These are phyloP conservation scores for Acipenser transmontanus DNA, from an alignment of 2,797 vertebrate genomes.

Conservation along the genomic window DNA sequence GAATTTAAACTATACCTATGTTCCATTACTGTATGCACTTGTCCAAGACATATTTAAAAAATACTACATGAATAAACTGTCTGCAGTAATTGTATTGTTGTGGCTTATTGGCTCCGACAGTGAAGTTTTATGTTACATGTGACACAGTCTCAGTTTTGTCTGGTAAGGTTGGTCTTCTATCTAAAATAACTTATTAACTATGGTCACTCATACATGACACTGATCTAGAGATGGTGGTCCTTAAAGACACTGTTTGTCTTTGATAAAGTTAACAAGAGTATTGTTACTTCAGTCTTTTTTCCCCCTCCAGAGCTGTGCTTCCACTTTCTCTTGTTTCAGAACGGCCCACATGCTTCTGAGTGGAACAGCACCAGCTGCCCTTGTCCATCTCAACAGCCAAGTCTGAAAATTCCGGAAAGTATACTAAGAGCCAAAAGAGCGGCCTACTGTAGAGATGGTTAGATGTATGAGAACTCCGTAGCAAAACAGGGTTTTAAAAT, in stretches of 20 bases:
- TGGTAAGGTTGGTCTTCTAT: no score
- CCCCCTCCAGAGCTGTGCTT: neutral
- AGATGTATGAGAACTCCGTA: slow-evolving; percentile 36
- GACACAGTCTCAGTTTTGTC: neutral
- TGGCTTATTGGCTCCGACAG: slow-evolving; percentile 18
- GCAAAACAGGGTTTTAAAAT: slow-evolving; percentile 45
- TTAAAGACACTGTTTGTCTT: neutral
- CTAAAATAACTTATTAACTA: no score
- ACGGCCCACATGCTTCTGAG: slow-evolving; percentile 58
- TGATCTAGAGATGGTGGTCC: no score
- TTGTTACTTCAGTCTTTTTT: slow-evolving; percentile 21
- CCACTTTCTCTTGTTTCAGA: slow-evolving; percentile 62
- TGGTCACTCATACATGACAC: no score
- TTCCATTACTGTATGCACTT: no score
- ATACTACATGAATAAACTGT: no score
- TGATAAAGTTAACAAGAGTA: slow-evolving; percentile 12
- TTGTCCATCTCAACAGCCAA: slow-evolving; percentile 66
- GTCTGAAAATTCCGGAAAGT: slow-evolving; percentile 68
- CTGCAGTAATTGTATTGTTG: no score
- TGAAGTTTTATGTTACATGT: slow-evolving; percentile 2
- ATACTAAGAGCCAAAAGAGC: slow-evolving; percentile 59
- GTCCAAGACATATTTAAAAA: no score
- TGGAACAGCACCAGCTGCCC: slow-evolving; percentile 77
- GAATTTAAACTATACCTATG: no score
- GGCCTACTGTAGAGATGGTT: slow-evolving; percentile 42